Conservation (phyloP, 2,113 vertebrate species). For the Clarias macrocephalus region DNA sequence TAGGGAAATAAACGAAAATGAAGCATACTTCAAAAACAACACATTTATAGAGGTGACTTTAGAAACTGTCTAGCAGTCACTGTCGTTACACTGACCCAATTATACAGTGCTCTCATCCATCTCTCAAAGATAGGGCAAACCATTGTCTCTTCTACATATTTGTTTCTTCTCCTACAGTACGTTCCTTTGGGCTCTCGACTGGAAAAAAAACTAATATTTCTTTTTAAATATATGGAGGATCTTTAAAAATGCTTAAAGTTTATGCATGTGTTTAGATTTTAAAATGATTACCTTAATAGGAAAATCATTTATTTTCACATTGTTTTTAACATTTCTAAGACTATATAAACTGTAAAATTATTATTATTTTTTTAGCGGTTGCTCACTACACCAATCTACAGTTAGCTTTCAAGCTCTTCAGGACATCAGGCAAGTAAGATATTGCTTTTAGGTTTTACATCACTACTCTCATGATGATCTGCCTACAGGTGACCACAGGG, state of each 20-base stretch:
- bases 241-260: background rate
- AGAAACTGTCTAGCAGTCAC: no score
- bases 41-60: no score
- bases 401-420: slow-evolving; percentile 44
- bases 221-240: background rate
- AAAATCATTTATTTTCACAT: background rate
- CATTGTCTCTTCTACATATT: no score
- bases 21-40: no score
- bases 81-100: no score
- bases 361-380: slow-evolving; percentile 24
- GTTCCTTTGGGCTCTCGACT: background rate
- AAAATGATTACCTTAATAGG: background rate
- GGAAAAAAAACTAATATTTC: background rate
- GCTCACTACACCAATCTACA: slow-evolving; percentile 20
- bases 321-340: background rate
- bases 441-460: background rate
- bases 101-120: no score
- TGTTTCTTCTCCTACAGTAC: no score
- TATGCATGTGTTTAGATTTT: background rate
- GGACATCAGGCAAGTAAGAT: background rate
- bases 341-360: background rate
- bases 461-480: background rate
- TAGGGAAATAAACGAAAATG: no score
- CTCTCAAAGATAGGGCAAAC: no score
- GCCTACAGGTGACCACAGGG: background rate